Base-by-base conservation (phyloP, 2,113 vertebrate species). In the Merops nubicus region DNA sequence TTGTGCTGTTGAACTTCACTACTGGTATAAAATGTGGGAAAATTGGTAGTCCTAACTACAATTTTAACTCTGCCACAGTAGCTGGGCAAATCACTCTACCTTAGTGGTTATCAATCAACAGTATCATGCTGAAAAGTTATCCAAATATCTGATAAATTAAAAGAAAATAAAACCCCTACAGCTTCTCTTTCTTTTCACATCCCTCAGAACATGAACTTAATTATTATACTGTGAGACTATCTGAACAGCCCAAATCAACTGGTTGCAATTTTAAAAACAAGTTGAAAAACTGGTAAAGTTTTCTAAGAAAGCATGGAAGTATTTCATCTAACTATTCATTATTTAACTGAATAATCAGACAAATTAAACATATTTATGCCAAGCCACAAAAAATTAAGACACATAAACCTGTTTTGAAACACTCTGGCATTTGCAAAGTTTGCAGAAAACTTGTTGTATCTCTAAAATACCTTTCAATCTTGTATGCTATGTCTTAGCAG, bases 91-190 rank as follows among this genome's bases (percentile, higher is more conserved):
- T 91, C 53, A 62, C 74, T 89, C 91, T 88, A 88, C 42, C 96
- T 95, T 96, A 98, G 98, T 98, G 98, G 98, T 98, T 98, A 98
- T 94, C 95, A 59, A 85, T 94, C 89, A 97, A 96, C 94, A 97
- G 87, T 95, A 94, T 96, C 96, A 79, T 94, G 93, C 90, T 95
- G 91, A 97, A 96, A 95, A 88, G 42, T 88, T 96, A 95, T 63
- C 74, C 76, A 87, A 91, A 91, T 62, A 97, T 78, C 92, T 56
- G 88, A 96, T 94, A 97, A 95, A 97, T 94, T 91, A 92, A 89
- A 74, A 70, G 83, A 88, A 92, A 69, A 75, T 34, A 11, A 67
- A 79, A 50, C 88, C 88, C 16, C 63, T 96, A 97, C 96, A 96
- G 83, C 73, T 96, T 97, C 69, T 94, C 91, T 86, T 85, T 91